Evolutionary conservation across 2,888 invertebrate genomes (phyloP), one percentile per base, ranked within the genome.

Genomic region (Pseudeuparius sepicola): DNA sequence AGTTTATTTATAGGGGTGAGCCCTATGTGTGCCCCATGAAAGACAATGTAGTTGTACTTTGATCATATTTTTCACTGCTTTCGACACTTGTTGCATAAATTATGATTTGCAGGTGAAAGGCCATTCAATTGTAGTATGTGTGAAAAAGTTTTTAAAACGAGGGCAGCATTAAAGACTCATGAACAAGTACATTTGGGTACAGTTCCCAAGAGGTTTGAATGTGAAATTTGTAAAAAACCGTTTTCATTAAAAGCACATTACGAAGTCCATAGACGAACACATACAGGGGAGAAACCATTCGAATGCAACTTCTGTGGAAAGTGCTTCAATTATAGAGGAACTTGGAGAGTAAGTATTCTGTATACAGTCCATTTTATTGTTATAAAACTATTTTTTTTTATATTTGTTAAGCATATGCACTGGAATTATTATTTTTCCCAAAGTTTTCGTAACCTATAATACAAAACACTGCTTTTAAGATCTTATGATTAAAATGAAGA

Each of bases 221-320:
- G 43, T 29, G 43, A 43, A 15, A 36, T 36, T 2, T 43, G 43
- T 20, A 41, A 40, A 31, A 43, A 43, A 37, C 43, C 43, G 2
- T 43, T 43, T 35, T 41, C 43, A 4, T 37, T 43, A 10, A 41
- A 41, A 23, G 43, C 43, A 10, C 43, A 43, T 28, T 43, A 39
- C 20, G 43, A 43, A 28, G 43, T 43, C n/a, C 43, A 52, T 24
- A 47, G 46, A 43, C 33, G 51, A 32, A 48, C 48, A 3, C 52
- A 52, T 20, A 50, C 50, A 5, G 48, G 50, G 24, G 48, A 51
- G 30, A 52, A 50, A 37, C 51, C 51, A 4, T 51, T 47, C 29
- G 44, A 44, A 20, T 50, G 50, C 27, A 34, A 46, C 29, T 39
- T 44, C 18, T 47, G 47, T 16, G 43, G 42, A 2, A 47, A 43